phyloP scores from a whole-genome alignment of 2,888 invertebrate species.

The Chamaedrilus cognettii region DNA sequence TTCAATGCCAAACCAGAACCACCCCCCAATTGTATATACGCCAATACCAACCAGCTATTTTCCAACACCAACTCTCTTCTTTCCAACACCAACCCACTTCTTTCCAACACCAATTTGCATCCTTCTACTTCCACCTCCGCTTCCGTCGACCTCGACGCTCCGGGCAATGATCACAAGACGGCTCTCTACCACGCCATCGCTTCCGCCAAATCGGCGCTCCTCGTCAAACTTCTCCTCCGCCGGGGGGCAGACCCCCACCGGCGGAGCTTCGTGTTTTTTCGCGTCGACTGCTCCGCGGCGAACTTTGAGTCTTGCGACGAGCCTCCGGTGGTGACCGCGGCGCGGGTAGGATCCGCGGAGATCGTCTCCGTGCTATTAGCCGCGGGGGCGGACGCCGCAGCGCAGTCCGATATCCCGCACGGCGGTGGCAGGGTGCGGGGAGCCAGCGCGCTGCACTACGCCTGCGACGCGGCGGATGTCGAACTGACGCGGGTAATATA shows the following conservation, averaged over 20 bases:
- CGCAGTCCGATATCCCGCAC: constrained; percentile 18
- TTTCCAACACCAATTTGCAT: background rate
- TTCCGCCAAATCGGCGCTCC: constrained; percentile 6
- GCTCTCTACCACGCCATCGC: constrained; percentile 30
- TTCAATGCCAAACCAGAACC: too few species aligned
- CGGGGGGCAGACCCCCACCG: constrained; percentile 30
- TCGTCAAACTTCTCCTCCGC: constrained; percentile 24
- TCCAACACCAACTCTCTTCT: too few species aligned
- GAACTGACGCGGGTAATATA: too few species aligned
- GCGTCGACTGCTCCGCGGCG: constrained; percentile 24
- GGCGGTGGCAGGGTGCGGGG: background rate
- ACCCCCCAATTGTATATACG: too few species aligned
- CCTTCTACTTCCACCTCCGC: background rate
- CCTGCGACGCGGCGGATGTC: constrained; percentile 31
- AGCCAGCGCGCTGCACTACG: constrained; percentile 35
- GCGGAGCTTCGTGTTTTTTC: constrained; percentile 32
- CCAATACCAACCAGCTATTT: too few species aligned
- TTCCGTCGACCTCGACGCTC: constrained; percentile 27
- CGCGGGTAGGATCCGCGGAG: constrained; percentile 26
- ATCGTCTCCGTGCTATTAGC: constrained; percentile 26
- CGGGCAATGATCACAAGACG: constrained; percentile 29
- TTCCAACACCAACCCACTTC: too few species aligned
- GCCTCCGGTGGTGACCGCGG: constrained; percentile 36
- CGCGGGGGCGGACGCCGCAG: constrained; percentile 22
- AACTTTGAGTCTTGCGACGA: constrained; percentile 35